Percentiles rank a stretch among this genome's conserved stretches.
phyloP scores from a whole-genome alignment of 1,140 invertebrate species.

The Aphelinus atriplicis region DNA sequence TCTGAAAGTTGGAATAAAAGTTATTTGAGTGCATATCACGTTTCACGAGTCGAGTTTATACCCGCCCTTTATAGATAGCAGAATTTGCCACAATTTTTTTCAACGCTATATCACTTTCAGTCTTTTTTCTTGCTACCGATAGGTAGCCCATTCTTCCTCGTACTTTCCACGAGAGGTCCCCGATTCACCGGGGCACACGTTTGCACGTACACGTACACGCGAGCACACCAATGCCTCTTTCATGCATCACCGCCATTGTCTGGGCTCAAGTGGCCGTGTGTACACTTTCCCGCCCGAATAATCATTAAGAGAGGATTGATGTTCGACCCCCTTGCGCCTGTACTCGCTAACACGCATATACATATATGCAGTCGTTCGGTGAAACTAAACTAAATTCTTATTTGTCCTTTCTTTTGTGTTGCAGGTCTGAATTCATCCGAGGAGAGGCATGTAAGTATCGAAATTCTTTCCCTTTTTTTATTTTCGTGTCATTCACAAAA shows the following conservation, averaged over 20 bases:
- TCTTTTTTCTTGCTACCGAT: too few species aligned
- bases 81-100: too few species aligned
- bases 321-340: constrained; percentile 5
- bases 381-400: too few species aligned
- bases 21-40: too few species aligned
- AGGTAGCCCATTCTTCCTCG: too few species aligned
- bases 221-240: background rate
- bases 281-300: constrained; percentile 13
- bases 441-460: constrained; percentile 75
- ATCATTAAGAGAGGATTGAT: constrained; percentile 33
- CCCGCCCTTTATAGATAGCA: too few species aligned
- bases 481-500: constrained; percentile 18
- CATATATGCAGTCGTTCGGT: background rate
- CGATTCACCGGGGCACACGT: too few species aligned
- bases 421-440: constrained; percentile 76
- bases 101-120: too few species aligned
- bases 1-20: too few species aligned
- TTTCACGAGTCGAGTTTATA: too few species aligned
- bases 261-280: constrained; percentile 13
- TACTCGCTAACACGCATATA: background rate
- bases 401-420: constrained; percentile 58
- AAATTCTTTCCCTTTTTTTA: constrained; percentile 6
- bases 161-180: too few species aligned
- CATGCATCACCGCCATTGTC: constrained; percentile 13
- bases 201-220: background rate